Percentiles rank a stretch among this genome's conserved stretches.
Evolutionary conservation across 1,140 invertebrate genomes (phyloP).

Genomic region (Cotesia chilonis): DNA sequence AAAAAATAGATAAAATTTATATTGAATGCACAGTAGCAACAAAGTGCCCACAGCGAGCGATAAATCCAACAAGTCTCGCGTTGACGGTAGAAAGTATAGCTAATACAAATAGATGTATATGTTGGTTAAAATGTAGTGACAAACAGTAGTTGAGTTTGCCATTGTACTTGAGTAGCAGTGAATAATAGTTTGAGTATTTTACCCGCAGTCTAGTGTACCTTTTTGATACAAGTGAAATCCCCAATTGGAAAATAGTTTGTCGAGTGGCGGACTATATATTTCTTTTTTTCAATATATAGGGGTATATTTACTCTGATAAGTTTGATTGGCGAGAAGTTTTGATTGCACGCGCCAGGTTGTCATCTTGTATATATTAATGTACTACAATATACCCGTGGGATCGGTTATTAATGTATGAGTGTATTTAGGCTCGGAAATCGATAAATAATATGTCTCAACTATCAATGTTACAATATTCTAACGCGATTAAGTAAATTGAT

Average conservation of each 20-base stretch:
- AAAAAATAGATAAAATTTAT: neutral
- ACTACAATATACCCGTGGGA: slow-evolving; percentile 62
- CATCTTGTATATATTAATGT: slow-evolving; percentile 38
- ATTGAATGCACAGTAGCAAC: slow-evolving; percentile 10
- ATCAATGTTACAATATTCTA: slow-evolving; percentile 42
- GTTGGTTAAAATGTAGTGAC: slow-evolving; percentile 4
- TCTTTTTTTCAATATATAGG: slow-evolving; percentile 46
- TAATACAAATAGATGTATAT: slow-evolving; percentile 26
- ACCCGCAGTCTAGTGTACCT: slow-evolving; percentile 28
- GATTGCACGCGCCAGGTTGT: slow-evolving; percentile 18
- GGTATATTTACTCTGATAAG: slow-evolving; percentile 44
- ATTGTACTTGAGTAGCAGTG: too few species aligned
- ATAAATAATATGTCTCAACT: slow-evolving; percentile 38
- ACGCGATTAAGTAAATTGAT: slow-evolving; percentile 54
- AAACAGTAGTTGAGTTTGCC: slow-evolving; percentile 22
- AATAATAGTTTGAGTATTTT: slow-evolving; percentile 26
- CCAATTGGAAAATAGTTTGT: slow-evolving; percentile 27
- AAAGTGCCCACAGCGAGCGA: slow-evolving; percentile 31
- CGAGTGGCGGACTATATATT: neutral
- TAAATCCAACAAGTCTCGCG: slow-evolving; percentile 7
- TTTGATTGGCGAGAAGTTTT: slow-evolving; percentile 10
- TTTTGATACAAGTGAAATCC: slow-evolving; percentile 35
- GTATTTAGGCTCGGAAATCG: slow-evolving; percentile 35
- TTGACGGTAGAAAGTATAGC: slow-evolving; percentile 21
- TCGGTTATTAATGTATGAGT: slow-evolving; percentile 36